phyloP scores from a whole-genome alignment of 2,888 invertebrate genomes.

The Eupithecia dodoneata region DNA sequence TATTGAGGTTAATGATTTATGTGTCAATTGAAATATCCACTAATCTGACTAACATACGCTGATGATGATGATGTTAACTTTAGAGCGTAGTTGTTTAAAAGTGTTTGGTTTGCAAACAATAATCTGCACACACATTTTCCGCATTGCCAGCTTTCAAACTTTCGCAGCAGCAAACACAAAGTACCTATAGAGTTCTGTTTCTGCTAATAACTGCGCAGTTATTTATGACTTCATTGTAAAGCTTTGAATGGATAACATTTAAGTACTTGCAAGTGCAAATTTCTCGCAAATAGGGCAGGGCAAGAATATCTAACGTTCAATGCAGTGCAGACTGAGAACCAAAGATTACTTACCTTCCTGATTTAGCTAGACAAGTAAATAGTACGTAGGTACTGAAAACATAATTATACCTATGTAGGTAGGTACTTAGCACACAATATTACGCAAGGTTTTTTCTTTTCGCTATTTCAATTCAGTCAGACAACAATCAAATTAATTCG shows the following conservation, averaged over 20 bases:
- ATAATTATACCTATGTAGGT: too few species aligned
- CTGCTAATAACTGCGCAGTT: conserved; percentile 31
- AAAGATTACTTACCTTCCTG: background rate
- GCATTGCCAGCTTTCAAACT: conserved; percentile 5
- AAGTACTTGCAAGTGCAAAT: conserved; percentile 38
- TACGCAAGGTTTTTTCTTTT: too few species aligned
- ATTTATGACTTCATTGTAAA: conserved; percentile 47
- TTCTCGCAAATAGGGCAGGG: conserved; percentile 42
- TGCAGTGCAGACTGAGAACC: background rate
- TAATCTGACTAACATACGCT: too few species aligned
- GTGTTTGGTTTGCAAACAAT: background rate
- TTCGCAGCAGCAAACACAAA: conserved; percentile 12
- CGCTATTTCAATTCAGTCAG: too few species aligned
- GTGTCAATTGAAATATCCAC: too few species aligned
- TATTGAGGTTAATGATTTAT: too few species aligned
- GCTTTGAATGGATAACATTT: conserved; percentile 33
- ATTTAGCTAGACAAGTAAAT: background rate
- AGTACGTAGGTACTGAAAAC: background rate
- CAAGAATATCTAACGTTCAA: background rate
- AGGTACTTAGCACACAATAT: too few species aligned
- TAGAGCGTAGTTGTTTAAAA: background rate
- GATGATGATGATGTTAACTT: too few species aligned
- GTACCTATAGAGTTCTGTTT: conserved; percentile 11
- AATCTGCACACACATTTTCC: background rate
- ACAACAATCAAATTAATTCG: too few species aligned